Evolutionary conservation across 64 coral and sea anemone species (phyloP).

Genomic region (Anthopleura sola): DNA sequence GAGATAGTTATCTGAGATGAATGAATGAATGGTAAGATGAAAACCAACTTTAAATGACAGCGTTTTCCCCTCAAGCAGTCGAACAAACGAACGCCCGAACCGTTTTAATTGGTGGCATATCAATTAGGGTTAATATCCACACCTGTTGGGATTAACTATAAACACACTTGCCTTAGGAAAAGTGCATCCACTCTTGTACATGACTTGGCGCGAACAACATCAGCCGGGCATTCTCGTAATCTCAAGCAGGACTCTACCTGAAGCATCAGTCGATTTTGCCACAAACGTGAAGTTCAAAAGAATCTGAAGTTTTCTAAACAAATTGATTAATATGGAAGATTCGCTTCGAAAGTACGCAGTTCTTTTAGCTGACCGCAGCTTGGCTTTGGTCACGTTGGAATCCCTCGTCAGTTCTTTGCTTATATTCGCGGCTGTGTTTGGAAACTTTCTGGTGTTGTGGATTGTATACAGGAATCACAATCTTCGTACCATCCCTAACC

Average conservation of each 20-base stretch:
- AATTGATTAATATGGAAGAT: conserved; percentile 3
- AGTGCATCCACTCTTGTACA: background rate
- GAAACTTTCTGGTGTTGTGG: conserved; percentile 55
- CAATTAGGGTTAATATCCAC: conserved; percentile 7
- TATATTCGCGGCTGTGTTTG: conserved; percentile 31
- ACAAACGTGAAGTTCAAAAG: background rate
- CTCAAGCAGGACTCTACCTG: background rate
- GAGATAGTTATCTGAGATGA: background rate
- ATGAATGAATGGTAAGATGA: background rate
- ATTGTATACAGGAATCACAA: conserved; percentile 56
- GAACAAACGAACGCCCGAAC: background rate
- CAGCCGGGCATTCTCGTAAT: background rate
- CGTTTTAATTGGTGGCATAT: conserved; percentile 18
- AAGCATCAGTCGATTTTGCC: background rate
- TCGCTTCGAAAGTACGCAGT: conserved; percentile 20
- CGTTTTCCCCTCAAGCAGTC: background rate
- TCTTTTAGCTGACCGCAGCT: conserved; percentile 24
- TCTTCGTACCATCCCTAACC: conserved; percentile 60
- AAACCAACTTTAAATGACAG: conserved; percentile 5
- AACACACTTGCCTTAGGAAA: conserved; percentile 1
- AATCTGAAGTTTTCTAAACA: background rate
- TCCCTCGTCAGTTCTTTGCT: conserved; percentile 28
- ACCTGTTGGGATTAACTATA: background rate
- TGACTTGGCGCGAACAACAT: background rate
- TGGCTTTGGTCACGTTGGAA: conserved; percentile 18